Conservation (phyloP, 1,140 invertebrate species). For the Anadara kagoshimensis region DNA sequence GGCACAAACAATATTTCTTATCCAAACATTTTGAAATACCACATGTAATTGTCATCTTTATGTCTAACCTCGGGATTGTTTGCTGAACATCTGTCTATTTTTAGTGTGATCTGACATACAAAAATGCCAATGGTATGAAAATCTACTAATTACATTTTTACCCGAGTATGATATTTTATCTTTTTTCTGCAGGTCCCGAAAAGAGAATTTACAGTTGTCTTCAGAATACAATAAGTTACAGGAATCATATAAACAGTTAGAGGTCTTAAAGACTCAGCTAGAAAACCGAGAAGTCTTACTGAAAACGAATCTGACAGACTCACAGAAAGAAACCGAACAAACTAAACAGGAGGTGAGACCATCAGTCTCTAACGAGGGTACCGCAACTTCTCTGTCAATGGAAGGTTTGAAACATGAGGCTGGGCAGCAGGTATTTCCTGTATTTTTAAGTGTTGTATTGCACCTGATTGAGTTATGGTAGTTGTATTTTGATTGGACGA, state of each 20-base stretch:
- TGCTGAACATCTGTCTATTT: too few species aligned
- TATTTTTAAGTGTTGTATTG: slow-evolving; percentile 1
- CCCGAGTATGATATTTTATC: background rate
- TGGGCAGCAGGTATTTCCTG: background rate
- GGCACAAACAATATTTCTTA: too few species aligned
- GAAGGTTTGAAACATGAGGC: slow-evolving; percentile 1
- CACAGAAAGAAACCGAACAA: slow-evolving; percentile 69
- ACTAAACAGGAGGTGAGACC: slow-evolving; percentile 68
- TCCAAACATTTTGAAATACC: too few species aligned
- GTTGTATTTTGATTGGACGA: background rate
- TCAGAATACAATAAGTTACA: slow-evolving; percentile 71
- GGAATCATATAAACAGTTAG: slow-evolving; percentile 69
- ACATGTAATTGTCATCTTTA: too few species aligned
- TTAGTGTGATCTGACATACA: too few species aligned
- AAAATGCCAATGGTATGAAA: background rate
- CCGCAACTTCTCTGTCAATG: background rate
- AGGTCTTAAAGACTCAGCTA: slow-evolving; percentile 66
- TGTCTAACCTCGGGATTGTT: too few species aligned
- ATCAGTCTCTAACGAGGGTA: too few species aligned
- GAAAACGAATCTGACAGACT: slow-evolving; percentile 68
- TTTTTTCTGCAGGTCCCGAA: slow-evolving; percentile 60
- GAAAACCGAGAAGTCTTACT: slow-evolving; percentile 59
- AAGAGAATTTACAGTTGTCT: slow-evolving; percentile 69
- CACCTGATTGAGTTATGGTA: background rate
- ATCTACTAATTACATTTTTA: background rate